Conservation (phyloP, 2,888 invertebrate species). For the Lottia scabra region DNA sequence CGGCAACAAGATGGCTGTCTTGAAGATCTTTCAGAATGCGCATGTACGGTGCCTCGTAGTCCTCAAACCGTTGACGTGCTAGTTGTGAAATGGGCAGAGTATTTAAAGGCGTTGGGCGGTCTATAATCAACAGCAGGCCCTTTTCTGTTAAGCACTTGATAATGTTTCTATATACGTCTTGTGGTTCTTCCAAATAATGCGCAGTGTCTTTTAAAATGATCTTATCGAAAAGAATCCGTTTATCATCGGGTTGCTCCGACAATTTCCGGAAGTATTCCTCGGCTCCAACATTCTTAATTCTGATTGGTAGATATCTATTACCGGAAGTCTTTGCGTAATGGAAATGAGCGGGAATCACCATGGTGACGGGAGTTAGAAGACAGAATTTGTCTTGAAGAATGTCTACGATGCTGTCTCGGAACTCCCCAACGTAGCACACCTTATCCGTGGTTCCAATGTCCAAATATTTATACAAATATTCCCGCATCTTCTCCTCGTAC, state of each 20-base stretch:
- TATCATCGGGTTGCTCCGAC: constrained; percentile 29
- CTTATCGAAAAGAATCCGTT: constrained; percentile 48
- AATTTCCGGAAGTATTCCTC: constrained; percentile 59
- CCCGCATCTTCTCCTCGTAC: constrained; percentile 57
- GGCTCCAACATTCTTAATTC: constrained; percentile 58
- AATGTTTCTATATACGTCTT: constrained; percentile 52
- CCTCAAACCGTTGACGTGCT: constrained; percentile 51
- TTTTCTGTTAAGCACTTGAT: constrained; percentile 47
- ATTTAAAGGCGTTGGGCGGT: constrained; percentile 56
- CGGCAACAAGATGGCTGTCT: constrained; percentile 54
- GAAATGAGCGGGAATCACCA: constrained; percentile 61
- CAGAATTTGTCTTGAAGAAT: constrained; percentile 57
- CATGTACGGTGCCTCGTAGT: constrained; percentile 58
- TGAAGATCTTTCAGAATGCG: constrained; percentile 60
- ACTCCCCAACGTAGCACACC: constrained; percentile 63
- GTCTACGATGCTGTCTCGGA: constrained; percentile 55
- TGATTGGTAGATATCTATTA: constrained; percentile 53
- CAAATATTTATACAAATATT: constrained; percentile 58
- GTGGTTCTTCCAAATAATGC: constrained; percentile 56
- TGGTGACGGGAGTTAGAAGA: constrained; percentile 56
- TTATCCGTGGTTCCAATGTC: constrained; percentile 61
- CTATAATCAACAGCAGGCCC: constrained; percentile 61
- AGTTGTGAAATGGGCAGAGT: constrained; percentile 62
- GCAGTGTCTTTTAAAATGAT: constrained; percentile 61
- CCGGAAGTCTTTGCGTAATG: constrained; percentile 58